Conservation (phyloP, 1,140 invertebrate genomes). For the Acyrthosiphon pisum region DNA sequence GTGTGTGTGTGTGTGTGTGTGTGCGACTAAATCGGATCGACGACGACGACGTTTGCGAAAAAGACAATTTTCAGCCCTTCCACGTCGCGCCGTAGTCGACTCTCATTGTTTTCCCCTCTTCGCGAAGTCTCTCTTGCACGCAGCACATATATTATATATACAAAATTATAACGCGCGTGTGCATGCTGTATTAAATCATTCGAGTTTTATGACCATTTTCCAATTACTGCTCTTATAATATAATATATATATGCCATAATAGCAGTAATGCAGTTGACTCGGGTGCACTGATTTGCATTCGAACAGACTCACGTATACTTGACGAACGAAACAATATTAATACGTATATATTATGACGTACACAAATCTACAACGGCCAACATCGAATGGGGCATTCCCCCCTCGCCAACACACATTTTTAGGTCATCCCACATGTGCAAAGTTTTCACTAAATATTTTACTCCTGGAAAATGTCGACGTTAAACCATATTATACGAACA, state of each 20-base stretch:
- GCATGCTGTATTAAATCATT: slow-evolving; percentile 16
- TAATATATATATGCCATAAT: not conserved
- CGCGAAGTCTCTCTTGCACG: not conserved
- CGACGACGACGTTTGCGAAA: slow-evolving; percentile 19
- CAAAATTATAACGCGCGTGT: not conserved
- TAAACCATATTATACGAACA: too few species aligned
- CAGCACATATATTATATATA: not conserved
- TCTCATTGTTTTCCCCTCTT: slow-evolving; percentile 33
- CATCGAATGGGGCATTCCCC: not conserved
- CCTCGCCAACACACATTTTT: not conserved
- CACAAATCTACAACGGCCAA: not conserved
- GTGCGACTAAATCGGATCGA: slow-evolving; percentile 31
- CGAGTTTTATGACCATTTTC: slow-evolving; percentile 40
- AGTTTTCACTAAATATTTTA: not conserved
- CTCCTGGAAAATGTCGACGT: not conserved
- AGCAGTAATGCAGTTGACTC: not conserved
- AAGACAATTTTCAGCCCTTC: slow-evolving; percentile 54
- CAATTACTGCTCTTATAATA: slow-evolving; percentile 6
- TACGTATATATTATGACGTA: not conserved
- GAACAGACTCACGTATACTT: not conserved
- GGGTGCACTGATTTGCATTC: not conserved
- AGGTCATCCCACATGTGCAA: not conserved
- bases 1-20: not conserved
- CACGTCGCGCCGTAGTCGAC: not conserved
- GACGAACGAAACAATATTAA: not conserved